A percentile compares a stretch with the other conserved stretches of the same genome.
Conservation (phyloP, 2,888 invertebrate genomes). For the Ennomos quercinarius region DNA sequence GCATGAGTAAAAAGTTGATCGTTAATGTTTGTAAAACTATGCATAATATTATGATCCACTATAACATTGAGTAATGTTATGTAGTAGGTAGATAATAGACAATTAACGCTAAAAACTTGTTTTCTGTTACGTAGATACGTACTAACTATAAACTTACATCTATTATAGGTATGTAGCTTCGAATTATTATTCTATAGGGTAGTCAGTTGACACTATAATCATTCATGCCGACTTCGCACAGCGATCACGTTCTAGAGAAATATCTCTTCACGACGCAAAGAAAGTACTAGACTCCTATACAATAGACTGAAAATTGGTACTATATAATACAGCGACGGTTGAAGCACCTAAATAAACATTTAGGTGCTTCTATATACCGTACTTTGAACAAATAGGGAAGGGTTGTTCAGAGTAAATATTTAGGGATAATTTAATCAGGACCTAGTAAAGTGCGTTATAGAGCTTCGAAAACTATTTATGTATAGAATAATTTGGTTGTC, state of each 20-base stretch:
- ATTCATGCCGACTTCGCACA: slow-evolving; percentile 47
- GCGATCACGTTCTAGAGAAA: slow-evolving; percentile 62
- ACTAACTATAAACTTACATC: too few species aligned
- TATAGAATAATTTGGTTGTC: too few species aligned
- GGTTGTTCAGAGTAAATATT: slow-evolving; percentile 16
- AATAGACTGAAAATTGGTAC: slow-evolving; percentile 49
- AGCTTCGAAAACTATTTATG: too few species aligned
- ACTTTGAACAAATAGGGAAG: slow-evolving; percentile 25
- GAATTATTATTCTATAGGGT: not conserved
- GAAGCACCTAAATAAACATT: slow-evolving; percentile 34
- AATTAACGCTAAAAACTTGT: too few species aligned
- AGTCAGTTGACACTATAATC: slow-evolving; percentile 34
- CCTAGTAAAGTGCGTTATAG: too few species aligned
- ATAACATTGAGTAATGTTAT: too few species aligned
- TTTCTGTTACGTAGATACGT: too few species aligned
- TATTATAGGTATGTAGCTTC: too few species aligned
- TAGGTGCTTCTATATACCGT: not conserved
- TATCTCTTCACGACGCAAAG: slow-evolving; percentile 49
- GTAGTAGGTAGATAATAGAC: too few species aligned
- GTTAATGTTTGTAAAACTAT: too few species aligned
- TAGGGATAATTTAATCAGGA: slow-evolving; percentile 5
- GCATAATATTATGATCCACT: too few species aligned
- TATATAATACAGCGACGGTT: slow-evolving; percentile 2
- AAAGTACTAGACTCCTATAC: slow-evolving; percentile 47
- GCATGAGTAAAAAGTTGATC: too few species aligned